A percentile compares a stretch with the other conserved stretches of the same genome.
Conservation (phyloP, 1,140 invertebrate genomes). For the Hylaeus volcanicus region DNA sequence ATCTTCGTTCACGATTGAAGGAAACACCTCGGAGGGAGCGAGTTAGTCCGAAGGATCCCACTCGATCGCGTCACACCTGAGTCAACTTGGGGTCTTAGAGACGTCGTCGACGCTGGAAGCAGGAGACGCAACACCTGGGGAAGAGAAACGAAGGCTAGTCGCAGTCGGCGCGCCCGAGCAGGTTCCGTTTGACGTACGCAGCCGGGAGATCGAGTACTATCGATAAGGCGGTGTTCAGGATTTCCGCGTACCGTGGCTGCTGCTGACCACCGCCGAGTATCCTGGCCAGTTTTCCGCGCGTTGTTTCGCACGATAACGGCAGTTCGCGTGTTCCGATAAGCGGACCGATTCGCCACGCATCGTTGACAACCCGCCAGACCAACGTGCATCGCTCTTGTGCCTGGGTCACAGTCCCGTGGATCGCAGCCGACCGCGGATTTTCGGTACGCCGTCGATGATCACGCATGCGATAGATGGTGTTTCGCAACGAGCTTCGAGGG, state of each 20-base stretch:
- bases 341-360: slow-evolving; percentile 1
- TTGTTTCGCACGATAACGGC: slow-evolving; percentile 1
- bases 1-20: too few relatives aligned
- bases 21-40: too few relatives aligned
- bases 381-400: background rate
- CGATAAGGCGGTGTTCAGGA: background rate
- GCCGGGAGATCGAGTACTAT: background rate
- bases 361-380: slow-evolving; percentile 1
- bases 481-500: background rate
- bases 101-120: background rate
- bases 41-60: too few relatives aligned
- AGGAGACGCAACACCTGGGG: background rate
- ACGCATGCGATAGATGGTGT: background rate
- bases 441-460: slow-evolving; percentile 21
- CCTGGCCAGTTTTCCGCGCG: background rate
- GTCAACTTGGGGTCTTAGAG: background rate
- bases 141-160: background rate
- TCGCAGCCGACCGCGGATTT: background rate
- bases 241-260: background rate
- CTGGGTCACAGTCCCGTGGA: background rate
- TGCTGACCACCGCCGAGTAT: background rate
- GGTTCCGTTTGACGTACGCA: background rate
- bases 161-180: background rate
- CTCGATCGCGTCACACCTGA: background rate
- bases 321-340: slow-evolving; percentile 10